Conservation (phyloP, 2,888 invertebrate species). For the Caenorhabditis sp. region DNA sequence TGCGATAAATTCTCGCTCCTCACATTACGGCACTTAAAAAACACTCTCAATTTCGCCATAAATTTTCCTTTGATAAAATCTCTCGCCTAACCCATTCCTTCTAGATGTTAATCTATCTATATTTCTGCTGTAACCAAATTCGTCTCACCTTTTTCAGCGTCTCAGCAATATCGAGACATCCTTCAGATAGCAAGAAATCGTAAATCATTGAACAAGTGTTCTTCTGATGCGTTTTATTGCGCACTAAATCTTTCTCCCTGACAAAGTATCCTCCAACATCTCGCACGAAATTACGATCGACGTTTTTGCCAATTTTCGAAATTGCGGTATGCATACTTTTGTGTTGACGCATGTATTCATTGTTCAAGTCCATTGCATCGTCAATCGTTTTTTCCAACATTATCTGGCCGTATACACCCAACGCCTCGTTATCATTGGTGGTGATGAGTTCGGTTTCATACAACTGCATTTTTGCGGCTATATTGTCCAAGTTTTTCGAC, state of each 20-base stretch:
- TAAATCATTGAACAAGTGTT: conserved; percentile 20
- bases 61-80: background rate
- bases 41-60: too few species aligned
- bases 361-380: conserved; percentile 12
- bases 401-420: conserved; percentile 57
- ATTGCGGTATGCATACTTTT: conserved; percentile 81
- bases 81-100: background rate
- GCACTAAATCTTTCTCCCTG: conserved; percentile 54
- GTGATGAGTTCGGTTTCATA: conserved; percentile 40
- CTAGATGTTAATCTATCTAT: background rate
- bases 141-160: conserved; percentile 53
- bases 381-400: conserved; percentile 37
- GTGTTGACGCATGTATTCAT: conserved; percentile 73
- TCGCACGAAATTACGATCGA: conserved; percentile 76
- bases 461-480: background rate
- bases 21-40: too few species aligned
- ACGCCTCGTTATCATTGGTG: conserved; percentile 1
- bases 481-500: background rate
- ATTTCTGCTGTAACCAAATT: background rate
- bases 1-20: too few species aligned
- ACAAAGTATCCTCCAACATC: conserved; percentile 44
- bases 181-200: conserved; percentile 40
- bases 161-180: conserved; percentile 49
- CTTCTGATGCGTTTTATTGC: conserved; percentile 13
- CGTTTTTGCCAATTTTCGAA: conserved; percentile 93